These are phyloP conservation scores for Tetraneura akinire DNA, from an alignment of 1,140 invertebrate genomes.

Conservation along the genomic window DNA sequence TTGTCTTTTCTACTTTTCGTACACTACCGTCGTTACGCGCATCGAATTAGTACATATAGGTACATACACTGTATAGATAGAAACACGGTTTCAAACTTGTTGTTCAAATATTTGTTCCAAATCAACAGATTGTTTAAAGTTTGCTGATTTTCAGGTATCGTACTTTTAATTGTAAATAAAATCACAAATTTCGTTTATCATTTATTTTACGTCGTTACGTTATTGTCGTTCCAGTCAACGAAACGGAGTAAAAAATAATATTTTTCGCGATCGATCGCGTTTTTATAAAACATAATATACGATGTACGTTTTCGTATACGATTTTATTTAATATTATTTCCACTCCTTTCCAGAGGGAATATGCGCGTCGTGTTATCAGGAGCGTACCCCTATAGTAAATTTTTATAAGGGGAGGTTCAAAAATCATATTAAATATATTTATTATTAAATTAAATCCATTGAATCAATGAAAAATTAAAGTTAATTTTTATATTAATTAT, in stretches of 20 bases:
- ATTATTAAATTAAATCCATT: too few species aligned
- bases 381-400: too few species aligned
- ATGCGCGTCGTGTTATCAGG: too few species aligned
- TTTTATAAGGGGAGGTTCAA: too few species aligned
- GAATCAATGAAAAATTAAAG: too few species aligned
- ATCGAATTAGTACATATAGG: background rate
- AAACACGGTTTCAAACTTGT: background rate
- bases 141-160: background rate
- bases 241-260: background rate
- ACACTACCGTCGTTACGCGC: background rate
- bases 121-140: slow-evolving; percentile 15
- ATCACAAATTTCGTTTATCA: background rate
- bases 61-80: too few species aligned
- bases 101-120: background rate
- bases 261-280: background rate
- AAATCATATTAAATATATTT: too few species aligned
- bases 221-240: background rate
- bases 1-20: background rate
- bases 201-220: background rate
- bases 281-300: too few species aligned
- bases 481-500: too few species aligned
- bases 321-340: too few species aligned
- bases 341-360: too few species aligned
- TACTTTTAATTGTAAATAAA: background rate
- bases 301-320: too few species aligned